phyloP scores from a whole-genome alignment of 2,113 vertebrate genomes.

The Odontophorus gujanensis region DNA sequence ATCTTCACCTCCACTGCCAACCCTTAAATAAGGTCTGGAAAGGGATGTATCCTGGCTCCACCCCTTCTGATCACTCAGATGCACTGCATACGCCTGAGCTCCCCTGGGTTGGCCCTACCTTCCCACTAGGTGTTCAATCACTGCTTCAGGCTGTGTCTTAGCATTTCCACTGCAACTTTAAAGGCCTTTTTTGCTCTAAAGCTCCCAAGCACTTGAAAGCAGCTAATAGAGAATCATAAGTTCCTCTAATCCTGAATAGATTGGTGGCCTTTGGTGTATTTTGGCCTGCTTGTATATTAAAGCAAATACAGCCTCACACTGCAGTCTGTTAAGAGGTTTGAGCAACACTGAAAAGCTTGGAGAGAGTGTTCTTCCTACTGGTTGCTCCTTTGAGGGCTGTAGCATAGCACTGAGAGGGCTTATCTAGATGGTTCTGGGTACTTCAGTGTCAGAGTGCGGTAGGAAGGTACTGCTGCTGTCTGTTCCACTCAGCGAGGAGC shows the following conservation, averaged over 20 bases:
- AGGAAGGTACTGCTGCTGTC: rapidly evolving
- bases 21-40: too few relatives aligned
- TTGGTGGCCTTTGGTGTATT: not conserved
- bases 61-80: too few relatives aligned
- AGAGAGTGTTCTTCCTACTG: not conserved
- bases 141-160: too few relatives aligned
- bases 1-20: too few relatives aligned
- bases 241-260: not conserved
- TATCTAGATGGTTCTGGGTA: rapidly evolving
- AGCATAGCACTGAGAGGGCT: not conserved
- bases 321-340: not conserved
- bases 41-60: too few relatives aligned
- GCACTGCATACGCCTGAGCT: too few relatives aligned
- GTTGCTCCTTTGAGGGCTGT: not conserved
- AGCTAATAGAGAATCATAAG: not conserved
- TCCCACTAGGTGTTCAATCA: too few relatives aligned
- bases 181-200: not conserved
- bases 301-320: not conserved
- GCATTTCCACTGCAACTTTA: not conserved
- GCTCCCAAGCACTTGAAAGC: not conserved
- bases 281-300: not conserved
- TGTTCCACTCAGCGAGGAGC: not conserved
- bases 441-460: not conserved
- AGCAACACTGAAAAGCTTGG: not conserved
- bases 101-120: too few relatives aligned